These are phyloP conservation scores for Phoebastria nigripes DNA, from an alignment of 2,797 vertebrate genomes.

Conservation along the genomic window DNA sequence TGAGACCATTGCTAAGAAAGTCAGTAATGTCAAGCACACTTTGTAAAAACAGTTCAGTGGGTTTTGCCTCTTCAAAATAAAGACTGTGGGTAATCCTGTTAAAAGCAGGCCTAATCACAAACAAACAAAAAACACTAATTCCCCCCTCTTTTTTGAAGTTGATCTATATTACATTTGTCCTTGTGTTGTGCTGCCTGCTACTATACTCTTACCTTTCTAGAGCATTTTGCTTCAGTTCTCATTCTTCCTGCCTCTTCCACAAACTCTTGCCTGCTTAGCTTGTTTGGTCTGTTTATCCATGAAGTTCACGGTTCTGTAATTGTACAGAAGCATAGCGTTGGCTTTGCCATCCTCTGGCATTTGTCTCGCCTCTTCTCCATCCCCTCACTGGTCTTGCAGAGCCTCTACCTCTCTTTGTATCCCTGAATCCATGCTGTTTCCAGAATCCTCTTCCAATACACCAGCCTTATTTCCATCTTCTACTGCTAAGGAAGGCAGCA, in stretches of 20 bases:
- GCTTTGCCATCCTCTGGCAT: not conserved
- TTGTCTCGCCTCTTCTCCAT: not conserved
- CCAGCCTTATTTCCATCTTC: not conserved
- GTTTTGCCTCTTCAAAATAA: not conserved
- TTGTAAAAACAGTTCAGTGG: not conserved
- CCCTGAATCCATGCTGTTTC: not conserved
- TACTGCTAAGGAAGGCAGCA: not conserved
- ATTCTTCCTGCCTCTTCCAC: too few relatives aligned
- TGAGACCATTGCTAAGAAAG: not conserved
- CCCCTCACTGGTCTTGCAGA: not conserved
- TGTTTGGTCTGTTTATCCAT: too few relatives aligned
- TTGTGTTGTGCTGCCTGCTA: not conserved
- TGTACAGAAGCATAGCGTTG: not conserved
- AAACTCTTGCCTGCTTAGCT: too few relatives aligned
- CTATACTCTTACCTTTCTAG: not conserved
- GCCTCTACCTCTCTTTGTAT: not conserved
- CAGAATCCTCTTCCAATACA: not conserved
- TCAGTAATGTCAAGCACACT: not conserved
- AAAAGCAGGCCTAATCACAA: not conserved
- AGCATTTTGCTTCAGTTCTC: not conserved
- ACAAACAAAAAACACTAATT: not conserved
- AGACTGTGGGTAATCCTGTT: not conserved
- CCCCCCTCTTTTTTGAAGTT: not conserved
- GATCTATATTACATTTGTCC: not conserved
- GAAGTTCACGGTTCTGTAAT: too few relatives aligned